These are phyloP conservation scores for Urocolius indicus DNA, from an alignment of 2,113 vertebrate genomes.

Conservation along the genomic window DNA sequence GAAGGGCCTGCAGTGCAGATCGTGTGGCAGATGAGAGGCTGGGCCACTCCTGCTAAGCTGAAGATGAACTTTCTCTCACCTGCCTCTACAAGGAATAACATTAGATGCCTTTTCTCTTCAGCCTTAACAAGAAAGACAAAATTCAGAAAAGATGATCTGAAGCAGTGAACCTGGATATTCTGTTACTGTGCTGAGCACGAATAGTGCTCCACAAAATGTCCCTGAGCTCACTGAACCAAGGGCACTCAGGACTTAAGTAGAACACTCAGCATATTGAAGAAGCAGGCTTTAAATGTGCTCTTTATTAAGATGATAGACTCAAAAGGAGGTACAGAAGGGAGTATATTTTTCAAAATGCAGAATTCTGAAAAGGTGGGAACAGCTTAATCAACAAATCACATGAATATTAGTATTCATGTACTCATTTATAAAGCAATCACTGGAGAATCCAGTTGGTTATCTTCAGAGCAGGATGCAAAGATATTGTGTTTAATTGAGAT, in stretches of 20 bases:
- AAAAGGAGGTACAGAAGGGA: neutral
- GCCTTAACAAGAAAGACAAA: neutral
- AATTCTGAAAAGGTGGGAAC: conserved; percentile 32
- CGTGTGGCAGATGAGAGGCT: neutral
- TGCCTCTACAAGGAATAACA: neutral
- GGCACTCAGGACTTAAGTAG: neutral
- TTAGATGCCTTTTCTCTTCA: neutral
- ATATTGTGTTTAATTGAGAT: neutral
- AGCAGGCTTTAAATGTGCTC: neutral
- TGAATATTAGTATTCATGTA: conserved; percentile 43
- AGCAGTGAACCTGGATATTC: neutral
- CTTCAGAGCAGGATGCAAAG: neutral
- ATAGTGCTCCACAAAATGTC: neutral
- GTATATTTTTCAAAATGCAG: neutral
- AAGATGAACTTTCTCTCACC: neutral
- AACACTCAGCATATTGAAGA: neutral
- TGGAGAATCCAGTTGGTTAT: neutral
- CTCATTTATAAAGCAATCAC: conserved; percentile 9
- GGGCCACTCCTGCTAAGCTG: neutral
- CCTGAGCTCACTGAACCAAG: neutral
- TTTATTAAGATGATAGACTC: neutral
- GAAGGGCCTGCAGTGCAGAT: neutral
- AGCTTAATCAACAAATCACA: conserved; percentile 35
- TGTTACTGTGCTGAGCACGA: neutral
- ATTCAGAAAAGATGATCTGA: neutral